These are phyloP conservation scores for Popillia japonica DNA, from an alignment of 1,140 invertebrate genomes.

Conservation along the genomic window DNA sequence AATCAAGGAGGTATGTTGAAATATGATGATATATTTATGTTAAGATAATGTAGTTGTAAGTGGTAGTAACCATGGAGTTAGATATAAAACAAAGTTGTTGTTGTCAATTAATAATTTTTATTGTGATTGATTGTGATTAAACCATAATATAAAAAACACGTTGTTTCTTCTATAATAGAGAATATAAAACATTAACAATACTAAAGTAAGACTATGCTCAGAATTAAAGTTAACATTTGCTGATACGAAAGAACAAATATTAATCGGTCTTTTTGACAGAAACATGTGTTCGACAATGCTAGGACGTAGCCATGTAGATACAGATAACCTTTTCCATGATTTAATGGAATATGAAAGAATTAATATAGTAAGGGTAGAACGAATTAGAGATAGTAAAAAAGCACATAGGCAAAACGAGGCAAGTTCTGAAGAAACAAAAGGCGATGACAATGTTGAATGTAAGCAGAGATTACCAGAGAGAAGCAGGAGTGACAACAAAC, in stretches of 20 bases:
- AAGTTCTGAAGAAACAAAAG: neutral
- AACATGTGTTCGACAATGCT: slow-evolving; percentile 21
- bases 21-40: too few relatives aligned
- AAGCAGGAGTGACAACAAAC: neutral
- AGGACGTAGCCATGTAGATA: neutral
- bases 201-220: neutral
- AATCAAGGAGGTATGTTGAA: too few relatives aligned
- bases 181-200: too few relatives aligned
- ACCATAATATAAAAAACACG: too few relatives aligned
- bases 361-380: neutral
- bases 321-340: slow-evolving; percentile 33
- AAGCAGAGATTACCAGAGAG: neutral
- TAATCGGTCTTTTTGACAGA: neutral
- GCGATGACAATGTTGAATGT: neutral
- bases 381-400: slow-evolving; percentile 6
- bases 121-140: too few relatives aligned
- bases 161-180: too few relatives aligned
- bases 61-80: too few relatives aligned
- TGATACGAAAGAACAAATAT: slow-evolving; percentile 19
- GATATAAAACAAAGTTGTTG: too few relatives aligned
- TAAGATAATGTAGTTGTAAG: too few relatives aligned
- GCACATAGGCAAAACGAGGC: neutral
- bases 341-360: neutral
- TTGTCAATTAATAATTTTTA: too few relatives aligned
- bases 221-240: neutral